phyloP scores from a whole-genome alignment of 2,797 vertebrate species.

The Acanthurus lineatus region DNA sequence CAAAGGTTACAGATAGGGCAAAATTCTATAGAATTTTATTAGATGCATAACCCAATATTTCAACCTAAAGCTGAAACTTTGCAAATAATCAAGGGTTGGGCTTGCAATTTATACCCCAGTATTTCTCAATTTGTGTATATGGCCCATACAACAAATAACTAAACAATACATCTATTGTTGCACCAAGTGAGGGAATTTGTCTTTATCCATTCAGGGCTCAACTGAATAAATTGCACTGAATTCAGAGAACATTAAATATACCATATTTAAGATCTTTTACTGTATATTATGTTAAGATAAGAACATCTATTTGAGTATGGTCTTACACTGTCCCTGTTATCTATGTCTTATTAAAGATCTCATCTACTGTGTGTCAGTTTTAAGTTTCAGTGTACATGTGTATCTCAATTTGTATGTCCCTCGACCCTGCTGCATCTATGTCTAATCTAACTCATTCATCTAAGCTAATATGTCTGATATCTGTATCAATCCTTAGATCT shows the following conservation, averaged over 20 bases:
- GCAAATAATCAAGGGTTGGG: too few species aligned
- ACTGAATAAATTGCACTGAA: too few species aligned
- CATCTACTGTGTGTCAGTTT: conserved; percentile 3
- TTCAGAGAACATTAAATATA: too few species aligned
- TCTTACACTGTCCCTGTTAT: not conserved
- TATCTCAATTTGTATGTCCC: not conserved
- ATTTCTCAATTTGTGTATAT: too few species aligned
- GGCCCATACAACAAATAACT: too few species aligned
- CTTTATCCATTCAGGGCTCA: not conserved
- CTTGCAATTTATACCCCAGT: too few species aligned
- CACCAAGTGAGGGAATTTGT: not conserved
- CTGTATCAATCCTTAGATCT: conserved; percentile 3
- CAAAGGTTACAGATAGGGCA: not conserved
- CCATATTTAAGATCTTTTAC: not conserved
- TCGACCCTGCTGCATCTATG: not conserved
- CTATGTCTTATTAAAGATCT: conserved; percentile 4
- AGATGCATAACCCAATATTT: too few species aligned
- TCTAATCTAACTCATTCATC: conserved; percentile 1
- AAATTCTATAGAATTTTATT: not conserved
- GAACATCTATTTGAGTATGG: not conserved
- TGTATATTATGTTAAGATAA: not conserved
- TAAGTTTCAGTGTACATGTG: not conserved
- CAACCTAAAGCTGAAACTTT: too few species aligned
- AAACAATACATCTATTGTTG: too few species aligned
- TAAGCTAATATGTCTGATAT: conserved; percentile 12